These are phyloP conservation scores for Subacronicta megacephala DNA, from an alignment of 2,888 invertebrate species.

Conservation along the genomic window DNA sequence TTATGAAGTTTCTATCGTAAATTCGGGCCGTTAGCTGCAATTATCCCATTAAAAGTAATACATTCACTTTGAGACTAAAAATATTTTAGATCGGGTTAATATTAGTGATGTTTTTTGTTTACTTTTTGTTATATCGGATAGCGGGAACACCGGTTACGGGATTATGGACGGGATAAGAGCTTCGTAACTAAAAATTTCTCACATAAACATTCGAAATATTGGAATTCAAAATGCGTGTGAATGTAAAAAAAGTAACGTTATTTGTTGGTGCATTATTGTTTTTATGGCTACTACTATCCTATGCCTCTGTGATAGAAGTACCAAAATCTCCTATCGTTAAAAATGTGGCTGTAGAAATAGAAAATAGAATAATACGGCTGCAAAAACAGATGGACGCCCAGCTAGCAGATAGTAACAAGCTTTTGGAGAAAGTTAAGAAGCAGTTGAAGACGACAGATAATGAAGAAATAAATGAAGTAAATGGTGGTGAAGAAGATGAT, in stretches of 20 bases:
- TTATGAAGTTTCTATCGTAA: slow-evolving; percentile 19
- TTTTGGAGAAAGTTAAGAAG: slow-evolving; percentile 70
- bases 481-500: slow-evolving; percentile 45
- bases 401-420: slow-evolving; percentile 68
- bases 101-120: slow-evolving; percentile 56
- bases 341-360: slow-evolving; percentile 61
- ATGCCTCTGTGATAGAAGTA: slow-evolving; percentile 69
- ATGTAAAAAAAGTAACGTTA: slow-evolving; percentile 72
- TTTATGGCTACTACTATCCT: slow-evolving; percentile 75
- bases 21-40: slow-evolving; percentile 11
- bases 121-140: slow-evolving; percentile 36
- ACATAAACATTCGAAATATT: slow-evolving; percentile 16
- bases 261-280: slow-evolving; percentile 62
- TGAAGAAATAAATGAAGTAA: slow-evolving; percentile 31
- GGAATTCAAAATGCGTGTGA: slow-evolving; percentile 77
- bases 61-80: slow-evolving; percentile 19
- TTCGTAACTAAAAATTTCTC: slow-evolving; percentile 31
- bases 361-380: slow-evolving; percentile 68
- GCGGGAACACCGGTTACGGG: slow-evolving; percentile 22
- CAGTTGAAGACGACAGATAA: slow-evolving; percentile 61
- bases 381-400: slow-evolving; percentile 70
- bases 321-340: slow-evolving; percentile 53
- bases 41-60: slow-evolving; percentile 17
- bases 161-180: slow-evolving; percentile 41
- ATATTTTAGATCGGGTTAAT: slow-evolving; percentile 28